Evolutionary conservation across 2,888 invertebrate genomes (phyloP).

Genomic region (Drosophila rellima): DNA sequence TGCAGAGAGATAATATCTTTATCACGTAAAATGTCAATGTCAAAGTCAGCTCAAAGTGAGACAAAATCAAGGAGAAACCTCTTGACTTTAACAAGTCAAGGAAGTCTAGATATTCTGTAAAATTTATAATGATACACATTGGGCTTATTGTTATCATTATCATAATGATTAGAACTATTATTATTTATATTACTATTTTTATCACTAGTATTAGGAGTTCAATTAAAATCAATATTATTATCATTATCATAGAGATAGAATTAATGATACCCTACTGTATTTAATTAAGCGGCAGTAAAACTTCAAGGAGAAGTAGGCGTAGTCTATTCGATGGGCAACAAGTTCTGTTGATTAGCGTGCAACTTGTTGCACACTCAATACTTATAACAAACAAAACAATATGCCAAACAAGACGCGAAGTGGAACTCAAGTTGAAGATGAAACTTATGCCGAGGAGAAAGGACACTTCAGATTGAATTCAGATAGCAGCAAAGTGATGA

Average conservation of each 20-base stretch:
- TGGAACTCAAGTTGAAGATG: constrained; percentile 14
- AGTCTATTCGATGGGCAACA: not conserved
- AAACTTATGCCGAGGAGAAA: not conserved
- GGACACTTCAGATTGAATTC: constrained; percentile 21
- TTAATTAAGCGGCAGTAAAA: not conserved
- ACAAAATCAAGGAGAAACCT: not conserved
- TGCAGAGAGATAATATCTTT: constrained; percentile 6
- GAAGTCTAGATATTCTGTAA: not conserved
- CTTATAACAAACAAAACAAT: constrained; percentile 37
- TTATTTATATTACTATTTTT: too few species aligned
- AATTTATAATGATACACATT: too few species aligned
- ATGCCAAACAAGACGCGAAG: constrained; percentile 19
- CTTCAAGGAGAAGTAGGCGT: not conserved
- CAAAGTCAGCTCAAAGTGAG: constrained; percentile 6
- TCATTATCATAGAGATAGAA: too few species aligned
- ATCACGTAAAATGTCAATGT: constrained; percentile 13
- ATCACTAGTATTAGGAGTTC: too few species aligned
- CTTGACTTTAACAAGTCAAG: not conserved
- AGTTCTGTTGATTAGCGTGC: constrained; percentile 39
- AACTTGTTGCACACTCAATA: constrained; percentile 63
- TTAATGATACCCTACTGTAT: not conserved
- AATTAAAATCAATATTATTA: too few species aligned
- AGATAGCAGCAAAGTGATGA: constrained; percentile 12
- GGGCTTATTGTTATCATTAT: too few species aligned
- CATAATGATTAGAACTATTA: too few species aligned